Evolutionary conservation across 2,797 vertebrate genomes (phyloP), one percentile per base, ranked within the genome.

Genomic region (Perodicticus potto): DNA sequence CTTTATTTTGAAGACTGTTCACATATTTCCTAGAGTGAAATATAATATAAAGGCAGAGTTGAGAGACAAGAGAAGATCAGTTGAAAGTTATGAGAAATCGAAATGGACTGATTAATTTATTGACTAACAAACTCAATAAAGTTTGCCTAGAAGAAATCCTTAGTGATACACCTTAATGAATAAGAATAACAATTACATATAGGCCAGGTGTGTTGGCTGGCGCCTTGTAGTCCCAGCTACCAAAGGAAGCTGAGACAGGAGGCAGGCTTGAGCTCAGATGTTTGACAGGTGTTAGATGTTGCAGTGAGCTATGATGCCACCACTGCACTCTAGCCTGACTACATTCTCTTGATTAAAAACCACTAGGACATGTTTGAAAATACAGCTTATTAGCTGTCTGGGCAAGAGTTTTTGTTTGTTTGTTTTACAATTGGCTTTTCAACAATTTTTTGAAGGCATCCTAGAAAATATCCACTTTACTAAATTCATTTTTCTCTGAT

Each of bases 41-140:
- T 32, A 16, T 45, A 76, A 45, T n/a, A 19, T 53, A 72, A 45
- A 53, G 45, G 7, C 0, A 55, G 59, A 22, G 10, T 27, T n/a
- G 61, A 77, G 43, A 32, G 20, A 20, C 40, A 53, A 83, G 14
- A 34, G n/a, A 72, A 92, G 61, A 80, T 43, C 72, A 55, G 43
- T 82, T 84, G 63, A 37, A 96, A 96, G 95, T 73, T 84, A n/a
- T 88, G 55, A 82, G 29, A 88, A 93, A 93, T 81, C 32, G 57
- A 94, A 97, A 94, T 78, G 82, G 12, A 57, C 23, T 55, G 77
- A 86, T 78, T 88, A 89, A 93, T 94, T 93, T 78, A 91, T 86
- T 95, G 91, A 89, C 83, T 96, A 73, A 91, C 9, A 84, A 65
- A 85, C 32, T 37, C 55, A 92, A 96, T 96, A 94, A 96, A 91